Evolutionary conservation across 1,140 invertebrate species (phyloP).

Genomic region (Drosophila micromelanica): DNA sequence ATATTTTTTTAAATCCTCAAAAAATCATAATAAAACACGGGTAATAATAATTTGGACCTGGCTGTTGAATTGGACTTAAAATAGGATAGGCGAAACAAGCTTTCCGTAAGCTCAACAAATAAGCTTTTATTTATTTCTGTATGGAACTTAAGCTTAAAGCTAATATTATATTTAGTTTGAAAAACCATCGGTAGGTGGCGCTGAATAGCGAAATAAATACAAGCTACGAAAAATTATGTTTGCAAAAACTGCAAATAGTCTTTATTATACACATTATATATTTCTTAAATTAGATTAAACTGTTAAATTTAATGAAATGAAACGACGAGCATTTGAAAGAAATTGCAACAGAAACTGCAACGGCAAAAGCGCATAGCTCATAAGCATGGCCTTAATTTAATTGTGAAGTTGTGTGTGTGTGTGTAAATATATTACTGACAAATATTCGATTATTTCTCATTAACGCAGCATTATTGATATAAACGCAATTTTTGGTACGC

Average conservation of each 20-base stretch:
- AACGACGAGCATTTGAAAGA: constrained; percentile 21
- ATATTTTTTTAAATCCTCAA: too few species aligned
- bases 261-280: background rate
- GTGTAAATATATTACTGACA: constrained; percentile 46
- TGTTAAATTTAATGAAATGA: constrained; percentile 15
- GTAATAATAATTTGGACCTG: too few species aligned
- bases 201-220: too few species aligned
- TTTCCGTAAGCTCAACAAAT: too few species aligned
- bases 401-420: constrained; percentile 41
- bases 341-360: background rate
- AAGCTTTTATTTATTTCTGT: too few species aligned
- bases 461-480: constrained; percentile 68
- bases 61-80: too few species aligned
- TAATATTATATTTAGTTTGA: too few species aligned
- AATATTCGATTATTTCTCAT: constrained; percentile 77
- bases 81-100: background rate
- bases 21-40: too few species aligned
- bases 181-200: too few species aligned
- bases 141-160: too few species aligned
- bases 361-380: constrained; percentile 31
- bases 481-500: constrained; percentile 62
- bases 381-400: constrained; percentile 66
- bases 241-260: background rate
- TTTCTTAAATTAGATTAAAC: background rate
- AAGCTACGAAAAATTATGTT: too few species aligned